A percentile compares a stretch with the other conserved stretches of the same genome.
phyloP scores from a whole-genome alignment of 1,140 invertebrate species.

The Drosophila subpulchrella region DNA sequence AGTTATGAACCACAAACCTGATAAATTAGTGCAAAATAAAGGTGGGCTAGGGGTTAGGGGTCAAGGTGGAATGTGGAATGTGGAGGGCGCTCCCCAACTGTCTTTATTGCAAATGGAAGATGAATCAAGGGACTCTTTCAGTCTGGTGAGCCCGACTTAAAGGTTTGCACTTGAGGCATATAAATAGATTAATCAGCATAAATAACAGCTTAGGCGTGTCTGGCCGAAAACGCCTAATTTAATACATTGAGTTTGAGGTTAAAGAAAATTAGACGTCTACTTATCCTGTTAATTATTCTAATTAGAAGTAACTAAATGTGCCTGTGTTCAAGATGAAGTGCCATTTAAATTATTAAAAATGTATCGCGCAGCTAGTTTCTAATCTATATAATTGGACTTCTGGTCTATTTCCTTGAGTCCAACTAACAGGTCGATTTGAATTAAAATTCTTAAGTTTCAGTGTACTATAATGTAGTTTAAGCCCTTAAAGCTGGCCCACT shows the following conservation, averaged over 20 bases:
- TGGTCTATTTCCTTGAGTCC: no score
- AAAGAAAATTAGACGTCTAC: neutral
- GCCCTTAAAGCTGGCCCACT: neutral
- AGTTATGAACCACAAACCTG: constrained; percentile 22
- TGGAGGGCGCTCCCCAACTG: no score
- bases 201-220: constrained; percentile 4
- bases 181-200: constrained; percentile 23
- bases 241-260: neutral
- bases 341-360: neutral
- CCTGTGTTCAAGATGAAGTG: neutral
- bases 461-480: neutral
- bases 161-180: constrained; percentile 4
- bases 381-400: neutral
- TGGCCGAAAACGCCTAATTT: constrained; percentile 3
- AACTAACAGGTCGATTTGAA: neutral
- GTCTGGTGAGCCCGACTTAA: constrained; percentile 10
- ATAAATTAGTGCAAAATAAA: constrained; percentile 43
- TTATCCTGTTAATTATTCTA: neutral
- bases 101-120: neutral
- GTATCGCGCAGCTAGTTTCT: no score
- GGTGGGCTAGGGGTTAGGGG: neutral
- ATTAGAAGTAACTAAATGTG: neutral
- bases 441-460: neutral
- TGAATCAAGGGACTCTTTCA: constrained; percentile 1
- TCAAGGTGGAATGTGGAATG: constrained; percentile 2